Conservation (phyloP, 2,113 vertebrate genomes). For the Brachyistius frenatus region DNA sequence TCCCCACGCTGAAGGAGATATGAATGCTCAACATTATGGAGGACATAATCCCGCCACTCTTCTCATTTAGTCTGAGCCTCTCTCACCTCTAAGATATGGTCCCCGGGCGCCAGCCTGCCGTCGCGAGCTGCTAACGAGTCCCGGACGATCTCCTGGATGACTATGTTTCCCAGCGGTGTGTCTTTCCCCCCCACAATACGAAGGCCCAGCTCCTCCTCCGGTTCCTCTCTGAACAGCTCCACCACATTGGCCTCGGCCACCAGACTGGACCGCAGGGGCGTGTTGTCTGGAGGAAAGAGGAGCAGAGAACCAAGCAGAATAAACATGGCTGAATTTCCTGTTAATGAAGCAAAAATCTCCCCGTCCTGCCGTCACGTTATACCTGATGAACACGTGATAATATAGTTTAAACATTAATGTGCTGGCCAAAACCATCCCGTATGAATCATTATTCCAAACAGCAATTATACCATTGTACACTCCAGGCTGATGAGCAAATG, state of each 20-base stretch:
- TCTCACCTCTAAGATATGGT: slow-evolving; percentile 93
- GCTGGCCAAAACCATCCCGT: no score
- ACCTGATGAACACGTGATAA: background rate
- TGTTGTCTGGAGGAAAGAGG: slow-evolving; percentile 79
- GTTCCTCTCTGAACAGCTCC: slow-evolving; percentile 89
- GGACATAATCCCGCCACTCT: background rate
- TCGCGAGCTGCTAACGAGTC: slow-evolving; percentile 88
- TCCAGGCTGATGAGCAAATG: no score
- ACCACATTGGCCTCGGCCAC: slow-evolving; percentile 89
- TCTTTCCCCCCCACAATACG: slow-evolving; percentile 94
- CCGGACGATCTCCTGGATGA: slow-evolving; percentile 90
- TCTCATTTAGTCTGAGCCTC: background rate
- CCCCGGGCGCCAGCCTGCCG: slow-evolving; percentile 91
- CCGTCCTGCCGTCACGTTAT: background rate
- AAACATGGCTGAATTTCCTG: background rate
- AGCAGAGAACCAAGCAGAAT: background rate
- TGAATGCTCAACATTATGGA: background rate
- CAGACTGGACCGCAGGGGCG: slow-evolving; percentile 88
- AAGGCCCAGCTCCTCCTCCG: slow-evolving; percentile 89
- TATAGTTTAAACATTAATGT: no score
- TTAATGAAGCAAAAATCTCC: background rate
- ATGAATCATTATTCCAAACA: no score
- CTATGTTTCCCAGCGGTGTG: slow-evolving; percentile 92
- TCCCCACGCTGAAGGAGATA: background rate
- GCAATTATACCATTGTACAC: no score